These are phyloP conservation scores for Palloptera scutellata DNA, from an alignment of 2,888 invertebrate species.

Conservation along the genomic window DNA sequence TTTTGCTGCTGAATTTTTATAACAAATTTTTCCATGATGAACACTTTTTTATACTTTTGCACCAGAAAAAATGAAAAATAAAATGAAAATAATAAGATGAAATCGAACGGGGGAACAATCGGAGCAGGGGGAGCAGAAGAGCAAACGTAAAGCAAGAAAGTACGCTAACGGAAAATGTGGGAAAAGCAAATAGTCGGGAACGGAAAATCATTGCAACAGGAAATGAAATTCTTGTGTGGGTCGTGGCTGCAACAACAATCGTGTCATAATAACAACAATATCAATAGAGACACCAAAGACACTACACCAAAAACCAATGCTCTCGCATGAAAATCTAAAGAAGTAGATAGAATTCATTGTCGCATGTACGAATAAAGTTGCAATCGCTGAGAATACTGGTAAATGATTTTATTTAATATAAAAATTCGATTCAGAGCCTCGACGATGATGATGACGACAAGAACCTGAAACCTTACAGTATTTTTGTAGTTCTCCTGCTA, in stretches of 20 bases:
- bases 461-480: no score
- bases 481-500: no score
- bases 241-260: slow-evolving; percentile 1
- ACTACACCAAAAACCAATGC: background rate
- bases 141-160: slow-evolving; percentile 17
- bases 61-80: no score
- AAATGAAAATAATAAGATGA: no score
- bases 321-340: no score
- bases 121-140: background rate
- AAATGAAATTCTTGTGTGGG: slow-evolving; percentile 51
- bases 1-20: slow-evolving; percentile 57
- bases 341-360: no score
- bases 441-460: no score
- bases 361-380: no score
- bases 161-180: slow-evolving; percentile 28
- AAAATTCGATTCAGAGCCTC: no score
- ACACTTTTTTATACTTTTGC: slow-evolving; percentile 10
- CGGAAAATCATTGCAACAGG: slow-evolving; percentile 46
- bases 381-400: no score
- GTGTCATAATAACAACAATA: background rate
- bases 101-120: background rate
- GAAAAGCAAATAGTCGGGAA: slow-evolving; percentile 48
- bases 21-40: slow-evolving; percentile 53
- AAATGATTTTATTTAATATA: no score
- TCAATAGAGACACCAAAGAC: no score